Evolutionary conservation across 2,797 vertebrate genomes (phyloP), one percentile per base, ranked within the genome.

Genomic region (Tamandua tetradactyla): DNA sequence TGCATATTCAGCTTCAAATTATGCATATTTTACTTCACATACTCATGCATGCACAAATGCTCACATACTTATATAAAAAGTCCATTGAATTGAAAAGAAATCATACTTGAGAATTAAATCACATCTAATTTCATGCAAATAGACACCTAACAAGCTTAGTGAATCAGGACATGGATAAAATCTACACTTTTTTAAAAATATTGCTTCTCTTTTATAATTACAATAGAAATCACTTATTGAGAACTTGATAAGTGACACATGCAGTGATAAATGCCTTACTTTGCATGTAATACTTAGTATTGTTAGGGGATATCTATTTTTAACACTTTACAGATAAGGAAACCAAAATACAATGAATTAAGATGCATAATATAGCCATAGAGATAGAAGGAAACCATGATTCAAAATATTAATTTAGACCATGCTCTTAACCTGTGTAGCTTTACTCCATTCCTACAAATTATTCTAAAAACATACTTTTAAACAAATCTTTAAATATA

Each of bases 241-340:
- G 22, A 47, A 0, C 27, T 72, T 84, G n/a, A 5, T 68, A 84
- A 68, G 4, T 93, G 35, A 25, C 5, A 90, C 3, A 2, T 44
- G 71, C 30, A 75, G 22, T 52, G 1, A 69, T 68, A 84, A 79
- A 82, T 79, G 10, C 11, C 96, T 74, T 81, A 14, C 17, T n/a
- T 95, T 94, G 72, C 15, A 94, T 37, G 86, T 20, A 84, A 5
- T 66, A 3, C 5, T 78, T 85, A 49, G 25, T 66, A 14, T 25
- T 79, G 23, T 75, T 52, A 7, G 93, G 1, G 78, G 40, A 44
- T 91, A 75, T 47, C 83, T 86, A 75, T 92, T 79, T 93, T 71
- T 82, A 11, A 25, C 22, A 61, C 1, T 78, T 89, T 64, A 10
- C 93, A n/a, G 69, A 85, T n/a, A n/a, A n/a, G n/a, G n/a, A n/a